phyloP scores from a whole-genome alignment of 2,888 invertebrate species.

The Autographa gamma region DNA sequence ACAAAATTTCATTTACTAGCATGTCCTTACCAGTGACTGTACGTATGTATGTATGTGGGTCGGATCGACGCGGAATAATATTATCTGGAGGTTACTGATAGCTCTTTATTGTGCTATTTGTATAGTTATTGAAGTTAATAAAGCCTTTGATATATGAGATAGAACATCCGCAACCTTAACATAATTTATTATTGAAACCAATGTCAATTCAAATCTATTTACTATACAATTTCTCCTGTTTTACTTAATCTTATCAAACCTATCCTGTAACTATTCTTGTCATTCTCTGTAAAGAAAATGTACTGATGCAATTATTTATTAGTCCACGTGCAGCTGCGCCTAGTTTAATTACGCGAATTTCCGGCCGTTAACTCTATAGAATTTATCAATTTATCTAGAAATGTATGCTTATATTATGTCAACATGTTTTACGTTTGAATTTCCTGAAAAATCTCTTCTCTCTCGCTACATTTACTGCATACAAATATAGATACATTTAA shows the following conservation, averaged over 20 bases:
- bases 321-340: slow-evolving; percentile 7
- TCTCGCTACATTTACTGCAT: too few species aligned
- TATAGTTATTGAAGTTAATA: not conserved
- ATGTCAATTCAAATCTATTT: too few species aligned
- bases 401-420: not conserved
- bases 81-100: slow-evolving; percentile 36
- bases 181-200: too few species aligned
- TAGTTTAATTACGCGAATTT: slow-evolving; percentile 32
- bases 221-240: too few species aligned
- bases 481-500: too few species aligned
- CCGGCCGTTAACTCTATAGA: slow-evolving; percentile 21
- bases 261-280: not conserved
- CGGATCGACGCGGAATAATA: slow-evolving; percentile 59
- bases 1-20: slow-evolving; percentile 71
- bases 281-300: slow-evolving; percentile 24
- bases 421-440: too few species aligned
- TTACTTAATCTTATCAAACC: too few species aligned
- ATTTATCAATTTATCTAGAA: slow-evolving; percentile 9
- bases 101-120: slow-evolving; percentile 17
- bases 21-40: slow-evolving; percentile 59
- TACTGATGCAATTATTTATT: slow-evolving; percentile 14
- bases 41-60: slow-evolving; percentile 65
- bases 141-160: not conserved
- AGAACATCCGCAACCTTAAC: too few species aligned
- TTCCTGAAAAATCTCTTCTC: too few species aligned